Percentiles rank a stretch among this genome's conserved stretches.
These are phyloP conservation scores for Chaunax sp. DNA, from an alignment of 2,797 vertebrate genomes.

Conservation along the genomic window DNA sequence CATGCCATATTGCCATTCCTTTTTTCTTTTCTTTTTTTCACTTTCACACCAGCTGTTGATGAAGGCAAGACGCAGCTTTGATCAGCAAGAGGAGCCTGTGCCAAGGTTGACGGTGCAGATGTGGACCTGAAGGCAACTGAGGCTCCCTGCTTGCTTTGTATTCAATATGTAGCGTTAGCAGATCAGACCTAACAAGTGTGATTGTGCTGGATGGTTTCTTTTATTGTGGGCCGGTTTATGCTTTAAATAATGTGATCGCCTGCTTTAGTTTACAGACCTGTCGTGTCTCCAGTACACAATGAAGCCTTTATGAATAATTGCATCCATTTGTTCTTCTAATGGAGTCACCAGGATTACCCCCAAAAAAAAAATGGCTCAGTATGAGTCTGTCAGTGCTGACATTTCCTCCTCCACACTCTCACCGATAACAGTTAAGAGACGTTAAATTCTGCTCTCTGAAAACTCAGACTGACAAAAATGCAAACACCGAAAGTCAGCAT, in stretches of 20 bases:
- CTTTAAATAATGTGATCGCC: constrained; percentile 5
- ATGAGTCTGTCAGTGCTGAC: constrained; percentile 16
- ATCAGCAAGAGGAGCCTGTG: constrained; percentile 61
- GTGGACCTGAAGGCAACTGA: constrained; percentile 59
- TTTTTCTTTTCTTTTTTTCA: constrained; percentile 5
- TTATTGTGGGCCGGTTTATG: neutral
- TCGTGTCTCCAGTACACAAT: constrained; percentile 19
- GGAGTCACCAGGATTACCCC: constrained; percentile 31
- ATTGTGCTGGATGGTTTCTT: neutral
- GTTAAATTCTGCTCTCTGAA: constrained; percentile 23
- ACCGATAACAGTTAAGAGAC: constrained; percentile 17
- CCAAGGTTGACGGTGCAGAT: constrained; percentile 66
- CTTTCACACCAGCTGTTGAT: constrained; percentile 67
- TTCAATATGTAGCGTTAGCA: neutral
- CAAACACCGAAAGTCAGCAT: constrained; percentile 58
- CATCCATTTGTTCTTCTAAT: constrained; percentile 26
- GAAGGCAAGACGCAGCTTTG: constrained; percentile 56
- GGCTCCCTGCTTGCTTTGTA: constrained; percentile 18
- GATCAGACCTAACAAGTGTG: neutral
- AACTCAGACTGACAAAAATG: constrained; percentile 53
- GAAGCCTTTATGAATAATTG: constrained; percentile 48
- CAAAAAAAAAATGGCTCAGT: constrained; percentile 35
- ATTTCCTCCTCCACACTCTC: constrained; percentile 15
- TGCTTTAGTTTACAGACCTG: constrained; percentile 4
- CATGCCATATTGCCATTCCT: constrained; percentile 38